Evolutionary conservation across 1,140 invertebrate genomes (phyloP).

Genomic region (Laupala kohalensis): DNA sequence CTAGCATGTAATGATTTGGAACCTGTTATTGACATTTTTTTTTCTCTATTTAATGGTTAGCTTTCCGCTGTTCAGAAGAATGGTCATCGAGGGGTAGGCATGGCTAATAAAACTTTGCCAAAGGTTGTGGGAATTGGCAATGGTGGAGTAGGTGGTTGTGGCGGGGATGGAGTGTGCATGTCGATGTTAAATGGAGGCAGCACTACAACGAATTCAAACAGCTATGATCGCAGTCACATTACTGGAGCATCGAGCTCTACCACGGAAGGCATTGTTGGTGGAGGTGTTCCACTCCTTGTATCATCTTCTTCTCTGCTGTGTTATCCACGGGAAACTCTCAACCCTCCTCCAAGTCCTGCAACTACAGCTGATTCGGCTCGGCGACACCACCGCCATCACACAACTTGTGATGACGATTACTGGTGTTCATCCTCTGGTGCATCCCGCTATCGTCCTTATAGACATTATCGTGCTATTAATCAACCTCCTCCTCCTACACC

Average conservation of each 20-base stretch:
- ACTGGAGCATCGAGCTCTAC: conserved; percentile 68
- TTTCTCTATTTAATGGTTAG: background rate
- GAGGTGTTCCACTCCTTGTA: conserved; percentile 8
- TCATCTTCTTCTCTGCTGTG: conserved; percentile 25
- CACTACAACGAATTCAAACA: conserved; percentile 20
- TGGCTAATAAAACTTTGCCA: background rate
- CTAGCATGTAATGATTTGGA: too few relatives aligned
- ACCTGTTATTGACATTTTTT: too few relatives aligned
- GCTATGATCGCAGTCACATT: conserved; percentile 65
- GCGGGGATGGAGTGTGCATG: conserved; percentile 42
- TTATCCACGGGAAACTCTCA: conserved; percentile 70
- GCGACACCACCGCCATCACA: conserved; percentile 34
- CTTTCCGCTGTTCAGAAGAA: background rate
- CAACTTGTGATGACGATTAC: conserved; percentile 11
- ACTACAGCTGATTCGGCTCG: conserved; percentile 47
- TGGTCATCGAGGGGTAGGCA: background rate
- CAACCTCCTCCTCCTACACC: conserved; percentile 85
- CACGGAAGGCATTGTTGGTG: conserved; percentile 37
- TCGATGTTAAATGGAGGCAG: conserved; percentile 40
- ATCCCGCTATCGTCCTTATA: conserved; percentile 47
- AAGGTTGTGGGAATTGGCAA: background rate
- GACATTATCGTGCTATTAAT: conserved; percentile 64
- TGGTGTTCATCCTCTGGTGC: conserved; percentile 21
- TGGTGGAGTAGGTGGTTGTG: background rate
- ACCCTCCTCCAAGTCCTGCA: conserved; percentile 80